Percentiles rank a stretch among this genome's conserved stretches.
Evolutionary conservation across 2,113 vertebrate species (phyloP).

Genomic region (Bos javanicus): DNA sequence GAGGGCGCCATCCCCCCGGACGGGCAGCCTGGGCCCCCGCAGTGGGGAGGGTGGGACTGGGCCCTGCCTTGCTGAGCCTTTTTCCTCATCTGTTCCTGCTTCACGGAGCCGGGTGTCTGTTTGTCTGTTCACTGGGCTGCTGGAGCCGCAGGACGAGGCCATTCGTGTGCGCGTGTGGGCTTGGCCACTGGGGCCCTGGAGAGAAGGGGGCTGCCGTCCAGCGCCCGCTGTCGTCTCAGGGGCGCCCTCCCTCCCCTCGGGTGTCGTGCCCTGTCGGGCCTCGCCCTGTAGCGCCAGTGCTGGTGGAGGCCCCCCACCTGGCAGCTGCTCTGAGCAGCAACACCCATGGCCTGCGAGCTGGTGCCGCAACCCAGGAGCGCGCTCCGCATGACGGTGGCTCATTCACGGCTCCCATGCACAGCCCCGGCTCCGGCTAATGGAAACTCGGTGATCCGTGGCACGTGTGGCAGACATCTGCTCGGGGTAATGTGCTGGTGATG

Average conservation of each 20-base stretch:
- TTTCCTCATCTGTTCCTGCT: background rate
- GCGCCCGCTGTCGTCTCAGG: background rate
- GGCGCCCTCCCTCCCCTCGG: background rate
- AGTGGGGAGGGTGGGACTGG: fast-evolving
- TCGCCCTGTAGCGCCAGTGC: background rate
- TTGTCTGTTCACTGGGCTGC: background rate
- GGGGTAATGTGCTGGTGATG: constrained; percentile 91
- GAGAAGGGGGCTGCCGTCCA: background rate
- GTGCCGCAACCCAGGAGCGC: constrained; percentile 57
- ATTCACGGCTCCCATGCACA: constrained; percentile 58
- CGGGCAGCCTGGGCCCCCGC: too few relatives aligned
- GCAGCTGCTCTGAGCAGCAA: fast-evolving
- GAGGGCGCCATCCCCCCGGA: fast-evolving
- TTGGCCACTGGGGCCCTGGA: background rate
- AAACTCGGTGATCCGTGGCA: constrained; percentile 98
- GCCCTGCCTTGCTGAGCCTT: background rate
- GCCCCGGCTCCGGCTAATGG: constrained; percentile 94
- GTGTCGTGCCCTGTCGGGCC: background rate
- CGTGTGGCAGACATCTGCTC: constrained; percentile 88
- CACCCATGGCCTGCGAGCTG: background rate
- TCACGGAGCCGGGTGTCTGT: fast-evolving
- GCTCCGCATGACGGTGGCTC: constrained; percentile 53
- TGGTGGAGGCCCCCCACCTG: fast-evolving
- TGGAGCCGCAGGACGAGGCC: background rate
- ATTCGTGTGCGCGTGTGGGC: fast-evolving